Percentiles rank a stretch among this genome's conserved stretches.
These are phyloP conservation scores for Acholoe squamosa DNA, from an alignment of 2,888 invertebrate species.

Conservation along the genomic window DNA sequence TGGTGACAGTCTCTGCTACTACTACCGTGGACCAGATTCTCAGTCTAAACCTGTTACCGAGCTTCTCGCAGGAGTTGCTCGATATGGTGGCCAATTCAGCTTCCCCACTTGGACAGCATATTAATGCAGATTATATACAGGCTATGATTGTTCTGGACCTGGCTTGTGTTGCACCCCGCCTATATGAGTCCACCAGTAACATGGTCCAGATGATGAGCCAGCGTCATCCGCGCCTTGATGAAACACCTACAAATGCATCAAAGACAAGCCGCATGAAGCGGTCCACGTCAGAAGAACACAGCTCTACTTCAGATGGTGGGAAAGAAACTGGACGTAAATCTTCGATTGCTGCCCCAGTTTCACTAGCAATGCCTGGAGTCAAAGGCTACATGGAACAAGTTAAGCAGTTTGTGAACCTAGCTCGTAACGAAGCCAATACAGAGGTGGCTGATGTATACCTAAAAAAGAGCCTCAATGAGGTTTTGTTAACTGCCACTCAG, in stretches of 20 bases:
- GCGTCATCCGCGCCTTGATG: constrained; percentile 42
- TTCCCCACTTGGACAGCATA: constrained; percentile 58
- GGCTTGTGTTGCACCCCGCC: constrained; percentile 74
- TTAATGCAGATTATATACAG: constrained; percentile 72
- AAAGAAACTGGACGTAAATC: neutral
- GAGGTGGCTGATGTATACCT: constrained; percentile 44
- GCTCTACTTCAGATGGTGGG: too few species aligned
- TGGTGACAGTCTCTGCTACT: constrained; percentile 77
- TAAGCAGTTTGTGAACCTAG: neutral
- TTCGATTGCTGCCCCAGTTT: neutral
- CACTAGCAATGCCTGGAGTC: neutral
- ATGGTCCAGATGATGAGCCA: constrained; percentile 74
- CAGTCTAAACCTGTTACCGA: constrained; percentile 49
- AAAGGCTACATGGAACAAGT: constrained; percentile 16
- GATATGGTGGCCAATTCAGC: neutral
- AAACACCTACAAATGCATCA: neutral
- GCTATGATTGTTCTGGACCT: constrained; percentile 78
- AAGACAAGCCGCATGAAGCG: constrained; percentile 22
- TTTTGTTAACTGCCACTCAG: constrained; percentile 47
- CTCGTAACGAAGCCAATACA: constrained; percentile 19
- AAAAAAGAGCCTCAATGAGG: constrained; percentile 50
- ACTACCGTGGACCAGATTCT: constrained; percentile 77
- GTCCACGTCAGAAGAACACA: constrained; percentile 1
- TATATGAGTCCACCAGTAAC: constrained; percentile 77
- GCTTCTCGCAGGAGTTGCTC: constrained; percentile 42